phyloP scores from a whole-genome alignment of 2,888 invertebrate species.

The Syrista parreyssii region DNA sequence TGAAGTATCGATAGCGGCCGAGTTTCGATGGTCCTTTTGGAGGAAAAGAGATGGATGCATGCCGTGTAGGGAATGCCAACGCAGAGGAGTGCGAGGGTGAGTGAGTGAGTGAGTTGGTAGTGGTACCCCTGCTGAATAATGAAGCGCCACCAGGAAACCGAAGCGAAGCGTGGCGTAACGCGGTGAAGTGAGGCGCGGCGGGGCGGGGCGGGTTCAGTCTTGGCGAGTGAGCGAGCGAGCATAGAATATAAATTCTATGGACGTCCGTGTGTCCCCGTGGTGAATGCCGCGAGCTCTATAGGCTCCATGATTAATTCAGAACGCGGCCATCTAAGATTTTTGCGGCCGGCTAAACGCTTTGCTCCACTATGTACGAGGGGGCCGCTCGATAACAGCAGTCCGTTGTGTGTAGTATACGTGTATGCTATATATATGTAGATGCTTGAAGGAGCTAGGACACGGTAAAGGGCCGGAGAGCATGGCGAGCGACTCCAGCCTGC shows the following conservation, averaged over 20 bases:
- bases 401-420: not conserved
- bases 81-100: not conserved
- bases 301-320: constrained; percentile 15
- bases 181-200: too few species aligned
- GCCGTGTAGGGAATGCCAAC: too few species aligned
- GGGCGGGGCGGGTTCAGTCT: not conserved
- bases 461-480: too few species aligned
- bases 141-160: constrained; percentile 19
- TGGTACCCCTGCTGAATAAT: constrained; percentile 21
- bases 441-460: too few species aligned
- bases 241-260: constrained; percentile 25
- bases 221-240: constrained; percentile 15
- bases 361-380: constrained; percentile 4
- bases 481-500: too few species aligned
- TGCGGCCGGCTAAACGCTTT: constrained; percentile 12
- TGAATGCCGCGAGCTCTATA: constrained; percentile 15
- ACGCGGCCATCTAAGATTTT: constrained; percentile 9
- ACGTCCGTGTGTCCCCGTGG: constrained; percentile 14
- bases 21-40: too few species aligned
- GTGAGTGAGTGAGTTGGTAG: not conserved
- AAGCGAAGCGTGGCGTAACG: constrained; percentile 5
- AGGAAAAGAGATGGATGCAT: too few species aligned
- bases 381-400: too few species aligned
- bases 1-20: too few species aligned
- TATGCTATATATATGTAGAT: too few species aligned